A percentile compares a stretch with the other conserved stretches of the same genome.
phyloP scores from a whole-genome alignment of 2,888 invertebrate genomes.

The Clanis bilineata region DNA sequence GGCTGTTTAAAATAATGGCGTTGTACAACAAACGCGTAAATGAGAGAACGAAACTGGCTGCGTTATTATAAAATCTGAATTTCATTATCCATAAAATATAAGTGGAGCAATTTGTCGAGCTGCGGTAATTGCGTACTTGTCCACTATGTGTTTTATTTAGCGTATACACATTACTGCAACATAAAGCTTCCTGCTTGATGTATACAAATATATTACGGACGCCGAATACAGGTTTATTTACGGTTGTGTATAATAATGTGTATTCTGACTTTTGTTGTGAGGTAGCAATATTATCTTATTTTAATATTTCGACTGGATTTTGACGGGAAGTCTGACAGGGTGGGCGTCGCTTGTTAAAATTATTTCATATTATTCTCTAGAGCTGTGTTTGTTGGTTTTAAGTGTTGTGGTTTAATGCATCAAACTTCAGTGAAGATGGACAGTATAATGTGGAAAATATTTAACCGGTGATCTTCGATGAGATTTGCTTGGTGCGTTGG shows the following conservation, averaged over 20 bases:
- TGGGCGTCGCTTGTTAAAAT: too few relatives aligned
- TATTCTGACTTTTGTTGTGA: neutral
- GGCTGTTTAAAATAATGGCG: conserved; percentile 48
- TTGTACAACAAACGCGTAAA: conserved; percentile 56
- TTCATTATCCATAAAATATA: conserved; percentile 57
- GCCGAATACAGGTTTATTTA: neutral
- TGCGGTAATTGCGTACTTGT: conserved; percentile 52
- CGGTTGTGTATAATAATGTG: neutral
- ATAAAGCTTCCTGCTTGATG: conserved; percentile 2
- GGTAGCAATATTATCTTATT: neutral
- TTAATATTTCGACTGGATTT: neutral
- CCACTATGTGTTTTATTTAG: conserved; percentile 26
- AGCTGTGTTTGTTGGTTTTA: too few relatives aligned
- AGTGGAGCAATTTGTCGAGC: conserved; percentile 57
- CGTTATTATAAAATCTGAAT: conserved; percentile 64
- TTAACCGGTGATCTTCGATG: too few relatives aligned
- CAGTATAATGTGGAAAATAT: too few relatives aligned
- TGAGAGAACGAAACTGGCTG: conserved; percentile 48
- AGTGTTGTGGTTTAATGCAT: too few relatives aligned
- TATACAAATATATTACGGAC: neutral
- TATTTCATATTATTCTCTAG: too few relatives aligned
- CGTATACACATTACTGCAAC: neutral
- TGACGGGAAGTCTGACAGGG: too few relatives aligned
- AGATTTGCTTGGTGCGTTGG: too few relatives aligned
- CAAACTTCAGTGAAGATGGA: too few relatives aligned